Conservation (phyloP, 2,888 invertebrate species). For the Omphaloscelis lunosa region DNA sequence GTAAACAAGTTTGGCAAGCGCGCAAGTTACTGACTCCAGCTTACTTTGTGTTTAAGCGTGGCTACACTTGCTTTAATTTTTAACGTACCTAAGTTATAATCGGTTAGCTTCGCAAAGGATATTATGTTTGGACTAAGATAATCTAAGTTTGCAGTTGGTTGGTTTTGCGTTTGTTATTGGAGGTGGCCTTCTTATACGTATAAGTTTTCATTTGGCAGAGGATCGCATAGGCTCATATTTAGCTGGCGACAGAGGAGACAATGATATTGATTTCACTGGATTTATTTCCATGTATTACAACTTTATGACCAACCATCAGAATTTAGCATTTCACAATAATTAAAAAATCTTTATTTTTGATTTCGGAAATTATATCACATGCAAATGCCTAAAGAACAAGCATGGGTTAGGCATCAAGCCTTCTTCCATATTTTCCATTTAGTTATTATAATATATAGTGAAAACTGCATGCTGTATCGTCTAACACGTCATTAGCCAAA, state of each 20-base stretch:
- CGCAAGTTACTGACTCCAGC: conserved; percentile 47
- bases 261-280: not conserved
- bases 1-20: conserved; percentile 62
- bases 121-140: conserved; percentile 10
- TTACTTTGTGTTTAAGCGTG: conserved; percentile 53
- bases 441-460: too few relatives aligned
- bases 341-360: not conserved
- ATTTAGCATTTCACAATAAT: not conserved
- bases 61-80: conserved; percentile 52
- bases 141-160: not conserved
- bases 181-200: not conserved
- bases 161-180: not conserved
- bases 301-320: not conserved
- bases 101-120: conserved; percentile 6
- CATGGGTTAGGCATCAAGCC: not conserved
- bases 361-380: not conserved
- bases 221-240: not conserved
- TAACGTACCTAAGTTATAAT: conserved; percentile 19
- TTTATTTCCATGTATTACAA: not conserved
- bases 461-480: not conserved
- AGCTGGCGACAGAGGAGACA: not conserved
- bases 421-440: too few relatives aligned
- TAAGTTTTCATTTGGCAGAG: not conserved
- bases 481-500: too few relatives aligned
- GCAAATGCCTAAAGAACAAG: not conserved